phyloP scores from a whole-genome alignment of 1,140 invertebrate species.

The Lethrus apterus region DNA sequence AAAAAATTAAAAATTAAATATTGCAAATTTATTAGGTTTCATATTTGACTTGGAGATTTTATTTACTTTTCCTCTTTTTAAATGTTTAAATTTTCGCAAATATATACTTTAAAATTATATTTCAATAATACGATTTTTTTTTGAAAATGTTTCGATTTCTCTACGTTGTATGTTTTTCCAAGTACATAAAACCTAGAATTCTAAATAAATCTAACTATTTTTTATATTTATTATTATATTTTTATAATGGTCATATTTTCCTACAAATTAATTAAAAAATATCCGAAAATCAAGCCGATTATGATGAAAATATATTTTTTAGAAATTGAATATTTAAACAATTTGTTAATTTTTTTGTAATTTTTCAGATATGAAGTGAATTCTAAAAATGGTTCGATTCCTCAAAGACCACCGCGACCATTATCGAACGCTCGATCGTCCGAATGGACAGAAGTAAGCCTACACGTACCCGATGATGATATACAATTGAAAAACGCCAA shows the following conservation, averaged over 20 bases:
- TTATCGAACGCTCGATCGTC: constrained; percentile 38
- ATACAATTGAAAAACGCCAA: constrained; percentile 38
- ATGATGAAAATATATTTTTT: background rate
- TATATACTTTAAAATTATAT: no score
- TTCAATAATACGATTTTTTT: no score
- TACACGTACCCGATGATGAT: constrained; percentile 43
- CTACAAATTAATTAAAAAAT: background rate
- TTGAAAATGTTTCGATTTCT: no score
- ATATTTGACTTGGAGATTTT: no score
- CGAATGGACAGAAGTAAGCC: constrained; percentile 49
- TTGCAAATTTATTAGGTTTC: no score
- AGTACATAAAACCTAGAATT: background rate
- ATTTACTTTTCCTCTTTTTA: no score
- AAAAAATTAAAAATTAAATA: no score
- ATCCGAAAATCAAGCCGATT: constrained; percentile 4
- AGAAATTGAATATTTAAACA: background rate
- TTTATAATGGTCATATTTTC: background rate
- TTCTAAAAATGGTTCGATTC: constrained; percentile 17
- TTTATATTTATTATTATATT: background rate
- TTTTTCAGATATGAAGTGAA: constrained; percentile 27
- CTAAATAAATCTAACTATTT: background rate
- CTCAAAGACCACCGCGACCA: constrained; percentile 20
- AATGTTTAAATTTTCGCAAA: no score
- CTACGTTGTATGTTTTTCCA: background rate
- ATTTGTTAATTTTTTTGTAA: constrained; percentile 7